Percentiles rank a stretch among this genome's conserved stretches.
These are phyloP conservation scores for Lucinisca nassula DNA, from an alignment of 2,888 invertebrate genomes.

Conservation along the genomic window DNA sequence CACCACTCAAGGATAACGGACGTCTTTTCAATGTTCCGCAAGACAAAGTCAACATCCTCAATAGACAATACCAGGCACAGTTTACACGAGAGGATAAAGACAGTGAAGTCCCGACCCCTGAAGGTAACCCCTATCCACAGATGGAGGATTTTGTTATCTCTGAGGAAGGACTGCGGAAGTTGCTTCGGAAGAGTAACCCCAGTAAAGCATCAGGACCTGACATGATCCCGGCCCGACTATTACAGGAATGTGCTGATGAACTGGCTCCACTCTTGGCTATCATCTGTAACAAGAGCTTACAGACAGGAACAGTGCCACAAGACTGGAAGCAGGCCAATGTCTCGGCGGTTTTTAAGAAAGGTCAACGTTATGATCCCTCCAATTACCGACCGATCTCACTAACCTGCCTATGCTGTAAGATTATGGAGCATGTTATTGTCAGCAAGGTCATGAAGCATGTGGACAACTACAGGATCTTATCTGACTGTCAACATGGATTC, in stretches of 20 bases:
- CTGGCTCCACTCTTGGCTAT: not conserved
- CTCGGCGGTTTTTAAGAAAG: conserved; percentile 12
- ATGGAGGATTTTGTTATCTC: not conserved
- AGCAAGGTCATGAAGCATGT: not conserved
- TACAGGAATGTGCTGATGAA: conserved; percentile 2
- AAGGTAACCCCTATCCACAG: not conserved
- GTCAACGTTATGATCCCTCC: not conserved
- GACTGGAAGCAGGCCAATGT: conserved; percentile 30
- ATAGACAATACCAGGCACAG: not conserved
- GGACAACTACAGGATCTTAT: not conserved
- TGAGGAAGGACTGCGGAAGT: not conserved
- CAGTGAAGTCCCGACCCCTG: not conserved
- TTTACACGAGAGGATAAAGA: conserved; percentile 12
- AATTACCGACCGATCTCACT: not conserved
- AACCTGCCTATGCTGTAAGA: not conserved
- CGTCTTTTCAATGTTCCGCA: not conserved
- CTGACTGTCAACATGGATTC: not conserved
- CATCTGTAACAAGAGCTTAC: conserved; percentile 9
- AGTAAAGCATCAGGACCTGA: not conserved
- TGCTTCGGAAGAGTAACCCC: not conserved
- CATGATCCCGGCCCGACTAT: conserved; percentile 14
- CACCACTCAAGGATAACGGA: too few species aligned
- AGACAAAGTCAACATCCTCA: not conserved
- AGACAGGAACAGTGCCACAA: not conserved
- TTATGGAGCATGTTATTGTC: not conserved